A percentile compares a stretch with the other conserved stretches of the same genome.
Conservation (phyloP, 2,888 invertebrate genomes). For the Nomada goodeniana region DNA sequence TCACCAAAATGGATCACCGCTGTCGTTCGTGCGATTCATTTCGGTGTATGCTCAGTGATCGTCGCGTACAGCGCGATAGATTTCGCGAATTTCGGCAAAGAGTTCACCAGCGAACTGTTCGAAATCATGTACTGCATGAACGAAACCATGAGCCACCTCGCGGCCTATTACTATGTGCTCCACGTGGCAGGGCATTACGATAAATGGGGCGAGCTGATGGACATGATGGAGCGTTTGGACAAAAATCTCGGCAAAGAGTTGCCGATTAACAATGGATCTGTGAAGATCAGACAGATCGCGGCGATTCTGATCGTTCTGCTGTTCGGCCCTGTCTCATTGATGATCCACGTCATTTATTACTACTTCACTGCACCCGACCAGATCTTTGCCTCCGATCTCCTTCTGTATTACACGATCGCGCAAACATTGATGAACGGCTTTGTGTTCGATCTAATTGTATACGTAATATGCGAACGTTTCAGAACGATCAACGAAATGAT, state of each 20-base stretch:
- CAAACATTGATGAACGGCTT: slow-evolving; percentile 75
- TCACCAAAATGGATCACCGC: slow-evolving; percentile 66
- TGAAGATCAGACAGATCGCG: slow-evolving; percentile 65
- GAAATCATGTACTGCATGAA: slow-evolving; percentile 78
- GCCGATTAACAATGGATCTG: slow-evolving; percentile 52
- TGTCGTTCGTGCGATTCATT: slow-evolving; percentile 70
- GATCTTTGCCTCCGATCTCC: slow-evolving; percentile 75
- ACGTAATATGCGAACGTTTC: slow-evolving; percentile 70
- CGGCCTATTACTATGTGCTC: slow-evolving; percentile 76
- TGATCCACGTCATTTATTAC: slow-evolving; percentile 74
- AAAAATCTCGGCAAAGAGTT: slow-evolving; percentile 63
- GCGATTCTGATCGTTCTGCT: slow-evolving; percentile 59
- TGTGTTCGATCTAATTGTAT: slow-evolving; percentile 72
- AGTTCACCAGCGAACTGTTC: slow-evolving; percentile 75
- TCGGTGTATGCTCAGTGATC: slow-evolving; percentile 74
- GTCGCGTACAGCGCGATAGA: slow-evolving; percentile 76
- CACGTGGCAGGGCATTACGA: slow-evolving; percentile 71
- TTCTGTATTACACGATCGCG: slow-evolving; percentile 76
- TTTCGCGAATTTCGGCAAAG: slow-evolving; percentile 72
- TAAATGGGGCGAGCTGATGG: slow-evolving; percentile 75
- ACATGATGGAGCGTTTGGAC: slow-evolving; percentile 67
- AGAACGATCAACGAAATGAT: slow-evolving; percentile 70
- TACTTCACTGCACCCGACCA: slow-evolving; percentile 71
- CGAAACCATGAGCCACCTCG: slow-evolving; percentile 73
- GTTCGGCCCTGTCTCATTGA: slow-evolving; percentile 71